Evolutionary conservation across 1,140 invertebrate species (phyloP), one percentile per base, ranked within the genome.

Genomic region (Riptortus pedestris): DNA sequence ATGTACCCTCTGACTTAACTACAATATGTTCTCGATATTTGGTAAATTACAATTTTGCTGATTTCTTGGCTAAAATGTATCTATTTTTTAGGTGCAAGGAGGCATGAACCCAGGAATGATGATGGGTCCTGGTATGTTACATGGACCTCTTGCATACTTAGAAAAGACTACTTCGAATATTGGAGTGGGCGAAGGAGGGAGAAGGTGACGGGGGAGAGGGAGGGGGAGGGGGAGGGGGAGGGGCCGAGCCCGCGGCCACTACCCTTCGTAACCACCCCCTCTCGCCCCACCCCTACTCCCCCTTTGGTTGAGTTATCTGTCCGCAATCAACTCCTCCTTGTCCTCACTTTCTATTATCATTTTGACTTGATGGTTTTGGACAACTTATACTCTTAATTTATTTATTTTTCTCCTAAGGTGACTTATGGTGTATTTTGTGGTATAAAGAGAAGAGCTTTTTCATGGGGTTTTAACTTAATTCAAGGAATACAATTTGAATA

Each of bases 121-220:
- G 26, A 61, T 62, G 1, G 76, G 76, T 2, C 66, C 51, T 62
- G 79, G 76, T 33, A 75, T 83, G 7, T 75, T 87, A 43, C 86
- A 86, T 70, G 85, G 85, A 16, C 86, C 86, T 16, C 76, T 88
- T 26, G 86, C 86, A 2, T 88, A 84, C 72, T 75, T 90, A 60
- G 86, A 90, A 78, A 88, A 88, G 76, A 88, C 86, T 63, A 86
- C 86, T 64, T 87, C 85, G 72, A 88, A 86, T 77, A 89, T 90
- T 79, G 86, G 86, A 38, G 80, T 88, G 79, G 81, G 82, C 27
- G 84, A 86, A 74, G 81, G 81, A 67, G 73, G 82, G 58, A 83
- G 83, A 81, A 84, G 83, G 84, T 82, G 82, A 75, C 79, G 82
- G 73, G 83, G 82, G 78, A 82, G 83, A 79, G 83, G 83, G 76